Conservation (phyloP, 2,888 invertebrate species). For the Sarcophaga variegata region DNA sequence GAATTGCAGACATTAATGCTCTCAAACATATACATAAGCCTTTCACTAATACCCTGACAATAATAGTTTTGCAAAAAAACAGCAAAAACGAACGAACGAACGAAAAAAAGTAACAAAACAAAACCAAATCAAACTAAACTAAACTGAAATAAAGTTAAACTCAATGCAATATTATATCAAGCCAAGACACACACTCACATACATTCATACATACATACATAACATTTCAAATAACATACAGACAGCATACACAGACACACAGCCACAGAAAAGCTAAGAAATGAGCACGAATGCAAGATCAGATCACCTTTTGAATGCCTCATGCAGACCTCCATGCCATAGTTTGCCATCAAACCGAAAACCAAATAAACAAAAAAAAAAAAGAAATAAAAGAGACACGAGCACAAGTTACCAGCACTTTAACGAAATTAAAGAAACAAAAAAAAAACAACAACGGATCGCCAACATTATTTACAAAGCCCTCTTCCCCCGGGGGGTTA, state of each 20-base stretch:
- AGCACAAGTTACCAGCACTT: constrained; percentile 43
- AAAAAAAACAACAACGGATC: no score
- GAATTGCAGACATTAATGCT: not conserved
- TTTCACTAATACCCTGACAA: not conserved
- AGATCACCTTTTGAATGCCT: constrained; percentile 69
- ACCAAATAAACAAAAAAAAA: constrained; percentile 45
- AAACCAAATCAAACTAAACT: not conserved
- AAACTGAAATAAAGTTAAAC: not conserved
- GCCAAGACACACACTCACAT: constrained; percentile 45
- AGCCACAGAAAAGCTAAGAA: constrained; percentile 34
- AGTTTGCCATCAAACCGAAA: constrained; percentile 63
- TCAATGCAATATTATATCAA: constrained; percentile 66
- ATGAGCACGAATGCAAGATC: constrained; percentile 68
- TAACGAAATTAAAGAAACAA: not conserved
- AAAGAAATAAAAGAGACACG: constrained; percentile 58
- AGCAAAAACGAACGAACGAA: not conserved
- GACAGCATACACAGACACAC: constrained; percentile 10
- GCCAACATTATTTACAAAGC: constrained; percentile 39
- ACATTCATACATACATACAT: not conserved
- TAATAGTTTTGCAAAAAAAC: not conserved
- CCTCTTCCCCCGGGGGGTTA: constrained; percentile 1
- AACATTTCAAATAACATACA: constrained; percentile 48
- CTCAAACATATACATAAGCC: not conserved
- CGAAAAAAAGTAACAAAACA: not conserved
- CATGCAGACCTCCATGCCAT: constrained; percentile 69